Evolutionary conservation across 2,797 vertebrate genomes (phyloP), one percentile per base, ranked within the genome.

Genomic region (Amphiprion clarkii): DNA sequence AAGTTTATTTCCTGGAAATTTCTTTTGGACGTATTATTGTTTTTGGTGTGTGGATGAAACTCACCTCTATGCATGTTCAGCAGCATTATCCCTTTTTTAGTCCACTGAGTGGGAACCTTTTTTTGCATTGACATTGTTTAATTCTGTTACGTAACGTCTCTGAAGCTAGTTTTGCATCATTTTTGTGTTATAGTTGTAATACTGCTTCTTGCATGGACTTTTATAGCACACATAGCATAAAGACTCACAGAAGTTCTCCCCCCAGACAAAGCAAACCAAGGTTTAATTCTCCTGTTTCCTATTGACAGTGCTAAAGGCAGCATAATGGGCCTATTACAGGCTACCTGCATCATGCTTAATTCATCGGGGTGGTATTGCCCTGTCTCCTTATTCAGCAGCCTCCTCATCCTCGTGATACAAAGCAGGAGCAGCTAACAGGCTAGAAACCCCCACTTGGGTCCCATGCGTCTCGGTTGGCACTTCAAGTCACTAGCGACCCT

Each of bases 291-390:
- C 72, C 80, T 80, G 72, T 87, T 86, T 91, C 85, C 85, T 86
- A 85, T 85, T 83, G 92, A 85, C 88, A 86, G 81, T 9, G 84
- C 87, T 81, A 87, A 92, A 87, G 74, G 85, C 76, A 78, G 81
- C 83, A 85, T 93, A 91, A 93, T 93, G 55, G 85, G 78, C 84
- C 88, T 82, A 88, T 92, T 92, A 93, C 67, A 79, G 86, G 55
- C 85, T 79, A 90, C 88, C 90, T 89, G 90, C 86, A 83, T 90
- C 93, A 94, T 94, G 90, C 88, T 87, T 94, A 91, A 94, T 94
- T 94, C 92, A 94, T 94, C 31, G 70, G 53, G 81, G 53, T 57
- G 57, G 74, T 78, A 77, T 87, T n/a, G 56, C 71, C 23, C 72
- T 55, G 73, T 79, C 82, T 88, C 81, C 88, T 88, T 91, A 92